These are phyloP conservation scores for Oopsacas minuta DNA, from an alignment of 37 sponge, comb jelly and placozoan genomes.

Conservation along the genomic window DNA sequence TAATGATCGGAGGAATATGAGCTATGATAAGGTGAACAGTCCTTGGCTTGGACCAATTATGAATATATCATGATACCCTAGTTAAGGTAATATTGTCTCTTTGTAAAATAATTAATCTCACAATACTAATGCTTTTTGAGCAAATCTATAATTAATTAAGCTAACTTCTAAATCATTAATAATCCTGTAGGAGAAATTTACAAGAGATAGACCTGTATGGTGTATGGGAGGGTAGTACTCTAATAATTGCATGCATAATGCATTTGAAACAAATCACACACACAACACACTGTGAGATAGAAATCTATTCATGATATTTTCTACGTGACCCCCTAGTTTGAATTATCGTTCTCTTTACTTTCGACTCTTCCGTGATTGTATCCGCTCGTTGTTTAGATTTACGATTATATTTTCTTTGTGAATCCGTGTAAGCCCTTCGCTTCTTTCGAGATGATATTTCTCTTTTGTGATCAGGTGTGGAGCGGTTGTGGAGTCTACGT, in stretches of 20 bases:
- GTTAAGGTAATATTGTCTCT: no score
- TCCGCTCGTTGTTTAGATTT: background rate
- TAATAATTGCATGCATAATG: background rate
- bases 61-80: no score
- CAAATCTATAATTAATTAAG: no score
- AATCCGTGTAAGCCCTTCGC: background rate
- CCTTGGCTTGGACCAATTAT: no score
- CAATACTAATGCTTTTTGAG: no score
- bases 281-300: background rate
- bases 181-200: no score
- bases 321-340: background rate
- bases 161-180: no score
- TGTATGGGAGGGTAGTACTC: background rate
- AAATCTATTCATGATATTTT: background rate
- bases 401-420: background rate
- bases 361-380: background rate
- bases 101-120: no score
- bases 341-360: background rate
- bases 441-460: background rate
- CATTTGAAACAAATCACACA: background rate
- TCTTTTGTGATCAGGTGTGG: background rate
- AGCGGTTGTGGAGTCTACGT: background rate
- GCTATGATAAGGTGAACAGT: no score
- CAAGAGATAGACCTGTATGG: background rate
- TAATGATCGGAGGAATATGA: no score